Percentiles rank a stretch among this genome's conserved stretches.
These are phyloP conservation scores for Venustaconcha ellipsiformis DNA, from an alignment of 1,140 invertebrate genomes.

Conservation along the genomic window DNA sequence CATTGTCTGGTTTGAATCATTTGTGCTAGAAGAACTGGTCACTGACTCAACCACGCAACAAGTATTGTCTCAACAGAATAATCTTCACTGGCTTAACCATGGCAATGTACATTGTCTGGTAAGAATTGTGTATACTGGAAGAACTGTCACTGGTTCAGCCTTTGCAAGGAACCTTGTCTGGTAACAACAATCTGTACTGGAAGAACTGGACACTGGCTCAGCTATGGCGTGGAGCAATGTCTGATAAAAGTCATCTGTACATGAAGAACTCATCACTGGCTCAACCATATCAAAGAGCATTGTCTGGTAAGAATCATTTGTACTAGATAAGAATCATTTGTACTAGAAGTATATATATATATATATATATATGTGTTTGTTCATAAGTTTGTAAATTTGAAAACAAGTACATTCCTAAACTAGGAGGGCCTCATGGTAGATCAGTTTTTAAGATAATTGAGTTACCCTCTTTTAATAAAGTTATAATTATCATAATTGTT, in stretches of 20 bases:
- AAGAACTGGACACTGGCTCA: conserved; percentile 98
- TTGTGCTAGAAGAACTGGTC: conserved; percentile 93
- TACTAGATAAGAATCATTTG: too few species aligned
- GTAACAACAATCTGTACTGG: too few species aligned
- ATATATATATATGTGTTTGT: too few species aligned
- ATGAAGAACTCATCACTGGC: conserved; percentile 96
- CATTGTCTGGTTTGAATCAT: conserved; percentile 89
- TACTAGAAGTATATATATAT: too few species aligned
- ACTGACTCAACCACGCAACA: conserved; percentile 99
- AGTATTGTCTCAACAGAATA: conserved; percentile 87
- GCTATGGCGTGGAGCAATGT: conserved; percentile 99
- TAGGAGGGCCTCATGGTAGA: too few species aligned
- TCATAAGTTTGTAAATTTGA: too few species aligned
- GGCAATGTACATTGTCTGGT: conserved; percentile 98
- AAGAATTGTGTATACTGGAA: neutral
- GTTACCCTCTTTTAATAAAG: too few species aligned
- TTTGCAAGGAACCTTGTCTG: conserved; percentile 89
- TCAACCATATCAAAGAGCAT: conserved; percentile 99
- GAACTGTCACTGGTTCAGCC: conserved; percentile 93
- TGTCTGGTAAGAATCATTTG: conserved; percentile 78
- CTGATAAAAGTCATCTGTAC: conserved; percentile 87
- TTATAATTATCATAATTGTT: too few species aligned
- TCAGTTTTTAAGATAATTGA: too few species aligned
- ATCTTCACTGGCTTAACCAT: conserved; percentile 98
- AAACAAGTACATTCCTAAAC: too few species aligned